phyloP scores from a whole-genome alignment of 2,113 vertebrate species.

The Myiagra hebetior region DNA sequence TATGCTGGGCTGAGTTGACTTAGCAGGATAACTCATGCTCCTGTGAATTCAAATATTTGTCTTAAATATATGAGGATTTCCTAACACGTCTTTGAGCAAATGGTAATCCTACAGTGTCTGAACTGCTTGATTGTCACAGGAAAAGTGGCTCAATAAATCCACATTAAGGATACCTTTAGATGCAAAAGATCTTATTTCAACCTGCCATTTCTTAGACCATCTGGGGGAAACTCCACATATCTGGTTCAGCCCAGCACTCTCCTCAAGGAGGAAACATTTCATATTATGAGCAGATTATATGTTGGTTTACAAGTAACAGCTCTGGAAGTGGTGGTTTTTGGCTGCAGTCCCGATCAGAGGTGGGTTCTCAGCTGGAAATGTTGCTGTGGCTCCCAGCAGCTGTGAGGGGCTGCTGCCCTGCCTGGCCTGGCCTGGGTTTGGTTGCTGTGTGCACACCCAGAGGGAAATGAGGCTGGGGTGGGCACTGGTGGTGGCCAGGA shows the following conservation, averaged over 20 bases:
- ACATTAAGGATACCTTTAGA: background rate
- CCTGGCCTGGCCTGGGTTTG: background rate
- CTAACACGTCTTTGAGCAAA: background rate
- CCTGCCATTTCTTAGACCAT: background rate
- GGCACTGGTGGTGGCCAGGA: background rate
- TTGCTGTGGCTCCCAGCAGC: background rate
- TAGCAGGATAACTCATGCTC: background rate
- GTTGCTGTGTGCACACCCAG: background rate
- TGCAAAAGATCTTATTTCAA: background rate
- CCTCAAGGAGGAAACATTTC: background rate
- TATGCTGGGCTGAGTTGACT: background rate
- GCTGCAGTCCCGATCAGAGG: background rate
- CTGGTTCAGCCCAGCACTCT: background rate
- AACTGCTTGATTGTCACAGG: background rate
- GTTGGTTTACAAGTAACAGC: background rate
- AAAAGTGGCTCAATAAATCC: background rate
- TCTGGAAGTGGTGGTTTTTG: fast-evolving
- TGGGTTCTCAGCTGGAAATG: background rate
- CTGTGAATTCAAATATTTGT: background rate
- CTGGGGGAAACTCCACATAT: background rate
- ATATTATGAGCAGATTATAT: background rate
- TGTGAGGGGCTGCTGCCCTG: background rate
- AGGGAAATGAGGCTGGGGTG: background rate
- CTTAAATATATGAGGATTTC: background rate
- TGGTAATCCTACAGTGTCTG: background rate